A percentile compares a stretch with the other conserved stretches of the same genome.
Conservation (phyloP, 2,888 invertebrate species). For the Sabellastarte sp. region DNA sequence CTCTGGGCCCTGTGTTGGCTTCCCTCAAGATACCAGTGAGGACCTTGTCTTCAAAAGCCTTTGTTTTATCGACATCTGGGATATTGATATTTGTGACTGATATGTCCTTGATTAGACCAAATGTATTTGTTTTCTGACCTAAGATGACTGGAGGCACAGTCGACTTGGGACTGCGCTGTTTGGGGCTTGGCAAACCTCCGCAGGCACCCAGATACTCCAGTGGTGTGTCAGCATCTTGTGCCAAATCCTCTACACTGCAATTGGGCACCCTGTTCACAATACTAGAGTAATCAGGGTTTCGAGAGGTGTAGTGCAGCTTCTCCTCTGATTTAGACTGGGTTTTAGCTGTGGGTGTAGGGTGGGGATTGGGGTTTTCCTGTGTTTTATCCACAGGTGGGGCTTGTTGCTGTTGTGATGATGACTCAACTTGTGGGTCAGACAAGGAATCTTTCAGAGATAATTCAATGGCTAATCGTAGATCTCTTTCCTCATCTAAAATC, state of each 20-base stretch:
- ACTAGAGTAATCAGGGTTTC: slow-evolving; percentile 30
- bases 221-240: not conserved
- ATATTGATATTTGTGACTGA: slow-evolving; percentile 53
- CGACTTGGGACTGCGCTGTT: not conserved
- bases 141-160: not conserved
- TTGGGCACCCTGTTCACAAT: slow-evolving; percentile 47
- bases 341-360: not conserved
- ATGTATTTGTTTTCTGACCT: slow-evolving; percentile 23
- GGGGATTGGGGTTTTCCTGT: not conserved
- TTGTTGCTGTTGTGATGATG: not conserved
- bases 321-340: not conserved
- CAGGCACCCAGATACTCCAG: not conserved
- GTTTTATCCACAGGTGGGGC: not conserved
- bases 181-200: not conserved
- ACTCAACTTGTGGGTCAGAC: not conserved
- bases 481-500: slow-evolving; percentile 30
- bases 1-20: not conserved
- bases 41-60: slow-evolving; percentile 34
- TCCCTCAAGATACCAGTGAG: not conserved
- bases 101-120: slow-evolving; percentile 55
- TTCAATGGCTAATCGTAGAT: slow-evolving; percentile 62
- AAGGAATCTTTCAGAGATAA: slow-evolving; percentile 62
- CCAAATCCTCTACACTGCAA: slow-evolving; percentile 45
- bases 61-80: slow-evolving; percentile 48
- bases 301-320: not conserved